Base-by-base conservation (phyloP, 1,140 invertebrate species). In the Drosophila arizonae region DNA sequence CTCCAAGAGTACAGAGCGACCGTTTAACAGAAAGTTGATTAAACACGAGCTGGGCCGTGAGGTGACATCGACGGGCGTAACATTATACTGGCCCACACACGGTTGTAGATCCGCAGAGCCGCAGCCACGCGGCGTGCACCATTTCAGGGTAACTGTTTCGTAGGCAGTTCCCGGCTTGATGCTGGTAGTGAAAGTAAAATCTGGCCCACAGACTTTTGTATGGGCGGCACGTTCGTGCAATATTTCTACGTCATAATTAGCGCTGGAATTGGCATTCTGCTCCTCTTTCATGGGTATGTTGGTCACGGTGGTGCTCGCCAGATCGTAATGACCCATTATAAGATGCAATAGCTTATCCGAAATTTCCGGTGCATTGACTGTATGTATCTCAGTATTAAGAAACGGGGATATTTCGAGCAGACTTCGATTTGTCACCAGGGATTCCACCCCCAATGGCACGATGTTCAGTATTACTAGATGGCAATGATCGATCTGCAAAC, bases 201-300 rank as follows among this genome's bases (percentile, higher is more conserved):
- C 94, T 94, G 78, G 79, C 3, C 91, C 91, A 46, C 97, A 92
- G 30, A 98, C 94, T 0, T 96, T 95, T 0, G 94, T 93, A 91
- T 99, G 98, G 0, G 97, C 97, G 13, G 95, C 94, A 2, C 94
- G 94, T 0, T 96, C 95, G 92, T 99, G 98, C 76, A 98, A 95
- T 48, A 99, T 96, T 92, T 99, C 98, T 0, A 99, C 98, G 91
- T 99, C 98, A 91, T 99, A 99, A 93, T 99, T 99, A 1, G 98
- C 97, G 54, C 98, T 99, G 0, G 97, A 98, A 92, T 96, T 98
- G 1, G 98, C 97, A 93, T 99, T 99, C 93, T 99, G 98, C 93
- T 99, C 98, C 93, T 99, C 98, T 72, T 99, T 99, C 98, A 99
- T 99, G 4, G 98, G 98, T 85, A 99, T 99, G 30, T 98, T 98